Conservation (phyloP, 2,888 invertebrate species). For the Chaetogeoica ovagalla region DNA sequence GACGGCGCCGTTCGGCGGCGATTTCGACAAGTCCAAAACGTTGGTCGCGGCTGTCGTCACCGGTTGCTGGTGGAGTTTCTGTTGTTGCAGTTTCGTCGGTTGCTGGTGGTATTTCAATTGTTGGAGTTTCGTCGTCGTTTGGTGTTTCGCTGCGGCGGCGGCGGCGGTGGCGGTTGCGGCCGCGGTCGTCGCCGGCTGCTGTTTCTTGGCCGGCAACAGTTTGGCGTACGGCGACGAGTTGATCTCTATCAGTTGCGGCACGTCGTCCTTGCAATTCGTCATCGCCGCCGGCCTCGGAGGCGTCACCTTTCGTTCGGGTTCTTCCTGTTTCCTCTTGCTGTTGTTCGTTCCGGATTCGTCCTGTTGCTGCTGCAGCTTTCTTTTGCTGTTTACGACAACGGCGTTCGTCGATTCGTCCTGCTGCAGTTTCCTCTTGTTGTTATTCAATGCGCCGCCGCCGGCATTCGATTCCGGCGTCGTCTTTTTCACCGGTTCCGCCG, state of each 20-base stretch:
- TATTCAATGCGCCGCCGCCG: neutral
- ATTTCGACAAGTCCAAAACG: conserved; percentile 33
- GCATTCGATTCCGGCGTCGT: conserved; percentile 12
- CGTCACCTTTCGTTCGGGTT: conserved; percentile 24
- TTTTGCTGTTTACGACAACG: neutral
- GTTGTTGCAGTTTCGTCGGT: conserved; percentile 18
- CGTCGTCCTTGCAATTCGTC: conserved; percentile 45
- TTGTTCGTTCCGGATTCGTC: neutral
- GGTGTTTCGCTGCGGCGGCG: neutral
- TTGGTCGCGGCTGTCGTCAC: neutral
- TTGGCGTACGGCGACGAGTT: conserved; percentile 55
- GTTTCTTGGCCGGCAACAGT: conserved; percentile 47
- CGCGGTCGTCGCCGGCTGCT: neutral
- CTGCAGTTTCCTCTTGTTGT: neutral
- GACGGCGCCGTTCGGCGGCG: conserved; percentile 17
- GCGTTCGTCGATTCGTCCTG: neutral
- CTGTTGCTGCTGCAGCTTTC: neutral
- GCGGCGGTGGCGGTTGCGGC: neutral
- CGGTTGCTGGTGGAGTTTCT: conserved; percentile 42
- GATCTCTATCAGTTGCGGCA: conserved; percentile 56
- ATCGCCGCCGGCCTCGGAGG: conserved; percentile 2
- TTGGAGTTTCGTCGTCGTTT: neutral
- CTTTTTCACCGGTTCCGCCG: conserved; percentile 5
- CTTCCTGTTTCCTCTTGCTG: conserved; percentile 30
- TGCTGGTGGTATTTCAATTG: conserved; percentile 43